Base-by-base conservation (phyloP, 2,113 vertebrate genomes). In the Tricholaema leucomelas region DNA sequence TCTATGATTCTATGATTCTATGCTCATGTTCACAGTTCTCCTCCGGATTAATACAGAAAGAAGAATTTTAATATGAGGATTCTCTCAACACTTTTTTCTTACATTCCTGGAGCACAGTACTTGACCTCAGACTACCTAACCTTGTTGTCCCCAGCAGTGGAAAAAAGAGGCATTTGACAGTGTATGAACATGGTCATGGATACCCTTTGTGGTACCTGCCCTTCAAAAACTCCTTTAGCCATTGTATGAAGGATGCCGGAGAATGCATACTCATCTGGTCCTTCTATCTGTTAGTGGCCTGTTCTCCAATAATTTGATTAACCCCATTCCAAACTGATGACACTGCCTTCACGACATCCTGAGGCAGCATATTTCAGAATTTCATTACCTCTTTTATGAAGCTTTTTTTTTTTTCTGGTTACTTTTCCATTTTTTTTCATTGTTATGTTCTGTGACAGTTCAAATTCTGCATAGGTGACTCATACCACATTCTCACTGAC, bases 101-200 rank as follows among this genome's bases (percentile, higher is more conserved):
- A 35, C 42, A 77, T 61, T 72, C 44, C 27, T 80, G 24, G 21
- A 83, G 24, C 31, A 90, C 79, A 71, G 44, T 50, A 65, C 31
- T 56, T 84, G 33, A 38, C 61, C 78, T 86, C 56, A 66, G 20
- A 33, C 4, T 38, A 33, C 28, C 25, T 36, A 65, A 55, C 7
- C 28, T 33, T 74, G 27, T 30, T 79, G 73, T 55, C 10, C 48
- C 13, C 25, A 77, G 52, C 21, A 90, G 54, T 13, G 30, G 42
- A 60, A 88, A 72, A 31, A 8, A 90, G 74, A 67, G 0, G 0
- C 40, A 61, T 4, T 5, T 15, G 25, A 52, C 33, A 67, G 33
- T 15, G 11, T 10, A 9, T 17, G 33, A 36, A 23, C 3, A 1
- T 18, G 28, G 33, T 30, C 2, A 1, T 14, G 12, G 31, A 6